Evolutionary conservation across 2,888 invertebrate species (phyloP).

Genomic region (Parnassius glacialis): DNA sequence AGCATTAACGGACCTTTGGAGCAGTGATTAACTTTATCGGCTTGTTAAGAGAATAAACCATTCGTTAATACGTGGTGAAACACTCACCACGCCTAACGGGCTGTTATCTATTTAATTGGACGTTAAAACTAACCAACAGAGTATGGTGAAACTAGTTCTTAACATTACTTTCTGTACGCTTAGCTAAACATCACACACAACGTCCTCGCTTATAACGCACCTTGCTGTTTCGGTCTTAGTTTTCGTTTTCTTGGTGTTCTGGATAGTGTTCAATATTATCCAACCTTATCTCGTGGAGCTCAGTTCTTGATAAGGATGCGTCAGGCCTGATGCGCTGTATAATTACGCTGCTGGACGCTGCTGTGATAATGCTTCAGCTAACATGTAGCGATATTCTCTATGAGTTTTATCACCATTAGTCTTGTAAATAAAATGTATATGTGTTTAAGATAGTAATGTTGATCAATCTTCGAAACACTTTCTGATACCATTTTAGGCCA

Average conservation of each 20-base stretch:
- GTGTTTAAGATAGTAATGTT: slow-evolving; percentile 17
- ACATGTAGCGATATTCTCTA: neutral
- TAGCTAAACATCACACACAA: neutral
- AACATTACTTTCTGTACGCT: neutral
- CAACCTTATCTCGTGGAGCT: neutral
- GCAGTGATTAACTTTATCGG: too few relatives aligned
- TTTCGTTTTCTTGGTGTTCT: neutral
- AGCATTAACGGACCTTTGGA: too few relatives aligned
- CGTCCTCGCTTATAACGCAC: neutral
- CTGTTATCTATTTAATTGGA: too few relatives aligned
- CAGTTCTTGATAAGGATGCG: neutral
- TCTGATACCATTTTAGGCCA: slow-evolving; percentile 19
- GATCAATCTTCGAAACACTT: slow-evolving; percentile 16
- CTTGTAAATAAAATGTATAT: slow-evolving; percentile 19
- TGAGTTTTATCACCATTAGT: neutral
- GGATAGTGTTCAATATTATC: slow-evolving; percentile 1
- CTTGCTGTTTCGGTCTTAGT: neutral
- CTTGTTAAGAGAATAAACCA: too few relatives aligned
- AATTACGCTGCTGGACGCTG: neutral
- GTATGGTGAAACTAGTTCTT: too few relatives aligned
- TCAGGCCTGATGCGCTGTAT: slow-evolving; percentile 2
- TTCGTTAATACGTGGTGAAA: too few relatives aligned
- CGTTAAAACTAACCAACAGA: too few relatives aligned
- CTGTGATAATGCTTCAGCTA: neutral
- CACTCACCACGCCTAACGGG: too few relatives aligned